Base-by-base conservation (phyloP, 2,113 vertebrate species). In the Pitta sordida region DNA sequence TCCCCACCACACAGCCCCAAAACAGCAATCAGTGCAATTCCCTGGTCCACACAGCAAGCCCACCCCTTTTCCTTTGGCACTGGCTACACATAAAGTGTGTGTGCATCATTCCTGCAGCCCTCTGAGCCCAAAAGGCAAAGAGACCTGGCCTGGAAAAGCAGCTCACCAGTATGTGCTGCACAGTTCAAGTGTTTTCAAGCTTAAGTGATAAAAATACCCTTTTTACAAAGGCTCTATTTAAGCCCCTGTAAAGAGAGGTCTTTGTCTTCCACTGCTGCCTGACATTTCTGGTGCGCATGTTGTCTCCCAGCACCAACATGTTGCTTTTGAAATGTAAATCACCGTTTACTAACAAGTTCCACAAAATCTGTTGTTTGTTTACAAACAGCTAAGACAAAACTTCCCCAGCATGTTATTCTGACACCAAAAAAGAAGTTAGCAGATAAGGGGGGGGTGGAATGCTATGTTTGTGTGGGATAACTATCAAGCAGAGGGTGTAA, bases 161-260 rank as follows among this genome's bases (percentile, higher is more conserved):
- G 71, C 36, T 89, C 73, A 64, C n/a, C 15, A 12, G 30, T 30
- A n/a, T 63, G 65, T 37, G 58, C 3, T 8, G 68, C 4, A 48
- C 30, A 86, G 67, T 44, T 86, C 22, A 65, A 93, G 22, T 48
- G 39, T 32, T 90, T 63, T 67, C 64, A 95, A 85, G 75, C 87
- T 70, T 18, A 67, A 88, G 22, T 71, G 85, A 88, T 46, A 93
- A 83, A 93, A 95, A 88, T 18, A 68, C 5, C 48, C 71, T 46
- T 74, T 83, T 53, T 64, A 95, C 94, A 96, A 96, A 95, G 88
- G 60, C 76, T 78, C 91, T 86, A n/a, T 94, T 95, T 88, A 78
- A 78, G 53, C 56, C n/a, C 29, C 23, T 23, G 4, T 48, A 24
- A 90, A 94, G 39, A 76, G 67, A 88, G 6, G 20, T 56, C 95